phyloP scores from a whole-genome alignment of 2,888 invertebrate genomes.

The Noctua janthina region DNA sequence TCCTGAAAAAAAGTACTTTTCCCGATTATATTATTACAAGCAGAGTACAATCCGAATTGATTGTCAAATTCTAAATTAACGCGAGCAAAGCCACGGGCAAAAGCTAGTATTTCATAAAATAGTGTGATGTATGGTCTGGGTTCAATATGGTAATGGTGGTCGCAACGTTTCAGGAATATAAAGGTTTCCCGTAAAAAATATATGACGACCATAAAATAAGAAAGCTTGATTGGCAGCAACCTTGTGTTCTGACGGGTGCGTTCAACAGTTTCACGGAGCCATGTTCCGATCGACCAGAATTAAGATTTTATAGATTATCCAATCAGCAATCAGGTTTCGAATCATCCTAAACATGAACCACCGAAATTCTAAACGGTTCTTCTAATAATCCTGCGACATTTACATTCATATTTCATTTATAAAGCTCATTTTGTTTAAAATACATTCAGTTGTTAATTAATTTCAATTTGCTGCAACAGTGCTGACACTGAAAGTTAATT shows the following conservation, averaged over 20 bases:
- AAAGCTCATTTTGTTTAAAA: conserved; percentile 5
- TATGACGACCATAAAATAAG: background rate
- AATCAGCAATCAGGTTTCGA: background rate
- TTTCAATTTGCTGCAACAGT: conserved; percentile 18
- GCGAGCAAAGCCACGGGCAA: too few relatives aligned
- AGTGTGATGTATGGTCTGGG: background rate
- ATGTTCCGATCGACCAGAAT: background rate
- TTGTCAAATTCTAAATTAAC: too few relatives aligned
- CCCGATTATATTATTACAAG: too few relatives aligned
- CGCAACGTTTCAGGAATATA: background rate
- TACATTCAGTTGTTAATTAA: conserved; percentile 6
- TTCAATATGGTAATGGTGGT: background rate
- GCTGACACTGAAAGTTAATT: conserved; percentile 18
- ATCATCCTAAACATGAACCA: background rate
- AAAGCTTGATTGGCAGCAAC: background rate
- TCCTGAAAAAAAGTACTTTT: too few relatives aligned
- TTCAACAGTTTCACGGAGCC: background rate
- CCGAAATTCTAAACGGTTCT: background rate
- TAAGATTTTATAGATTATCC: background rate
- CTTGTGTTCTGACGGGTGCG: background rate
- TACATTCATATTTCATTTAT: background rate
- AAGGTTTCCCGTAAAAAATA: background rate
- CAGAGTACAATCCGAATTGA: too few relatives aligned
- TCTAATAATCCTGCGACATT: background rate
- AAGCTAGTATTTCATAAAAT: background rate